Percentiles rank a stretch among this genome's conserved stretches.
phyloP scores from a whole-genome alignment of 2,797 vertebrate genomes.

The Gallirallus australis region DNA sequence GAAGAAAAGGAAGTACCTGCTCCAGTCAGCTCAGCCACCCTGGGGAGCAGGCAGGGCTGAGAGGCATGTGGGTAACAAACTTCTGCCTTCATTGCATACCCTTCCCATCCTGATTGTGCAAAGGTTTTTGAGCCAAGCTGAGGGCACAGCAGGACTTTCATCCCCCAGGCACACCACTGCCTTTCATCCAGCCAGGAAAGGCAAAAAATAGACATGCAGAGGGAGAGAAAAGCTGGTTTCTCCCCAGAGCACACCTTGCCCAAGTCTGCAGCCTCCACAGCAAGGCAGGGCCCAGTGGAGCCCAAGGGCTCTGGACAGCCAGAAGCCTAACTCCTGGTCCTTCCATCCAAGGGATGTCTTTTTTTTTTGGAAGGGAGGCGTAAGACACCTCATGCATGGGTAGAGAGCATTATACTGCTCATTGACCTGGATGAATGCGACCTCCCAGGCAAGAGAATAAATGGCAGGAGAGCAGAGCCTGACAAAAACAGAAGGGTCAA shows the following conservation, averaged over 20 bases:
- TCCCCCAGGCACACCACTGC: neutral
- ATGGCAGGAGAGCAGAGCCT: neutral
- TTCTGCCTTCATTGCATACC: neutral
- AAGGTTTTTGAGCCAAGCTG: neutral
- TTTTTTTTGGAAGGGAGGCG: neutral
- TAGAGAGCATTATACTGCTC: neutral
- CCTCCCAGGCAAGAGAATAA: neutral
- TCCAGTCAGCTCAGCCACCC: neutral
- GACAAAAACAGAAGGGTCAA: neutral
- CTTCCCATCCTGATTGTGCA: neutral
- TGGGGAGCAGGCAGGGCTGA: neutral
- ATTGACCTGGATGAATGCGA: rapidly evolving
- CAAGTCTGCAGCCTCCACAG: rapidly evolving
- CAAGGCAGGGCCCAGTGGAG: neutral
- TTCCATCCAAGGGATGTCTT: neutral
- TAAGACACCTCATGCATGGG: rapidly evolving
- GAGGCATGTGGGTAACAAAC: neutral
- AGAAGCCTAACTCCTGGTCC: neutral
- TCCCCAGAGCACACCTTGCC: neutral
- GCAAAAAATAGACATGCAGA: neutral
- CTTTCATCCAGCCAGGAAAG: neutral
- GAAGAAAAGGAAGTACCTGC: neutral
- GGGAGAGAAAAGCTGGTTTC: neutral
- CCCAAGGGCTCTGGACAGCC: neutral
- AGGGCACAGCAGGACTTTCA: neutral